These are phyloP conservation scores for Latheticus oryzae DNA, from an alignment of 2,888 invertebrate species.

Conservation along the genomic window DNA sequence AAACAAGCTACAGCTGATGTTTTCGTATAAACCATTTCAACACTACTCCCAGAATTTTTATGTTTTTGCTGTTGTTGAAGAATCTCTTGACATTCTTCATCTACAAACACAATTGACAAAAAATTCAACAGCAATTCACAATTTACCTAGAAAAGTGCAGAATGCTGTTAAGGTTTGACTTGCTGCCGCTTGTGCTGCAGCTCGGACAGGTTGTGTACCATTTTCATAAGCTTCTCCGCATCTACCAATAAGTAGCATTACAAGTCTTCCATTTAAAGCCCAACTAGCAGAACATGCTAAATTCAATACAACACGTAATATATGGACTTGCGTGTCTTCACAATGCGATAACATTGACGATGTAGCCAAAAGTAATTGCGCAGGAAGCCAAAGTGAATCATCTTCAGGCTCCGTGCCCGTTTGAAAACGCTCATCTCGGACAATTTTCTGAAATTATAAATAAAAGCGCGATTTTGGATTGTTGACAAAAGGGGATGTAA, in stretches of 20 bases:
- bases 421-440: conserved; percentile 92
- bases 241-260: conserved; percentile 86
- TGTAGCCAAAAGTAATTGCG: conserved; percentile 88
- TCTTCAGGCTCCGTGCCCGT: conserved; percentile 91
- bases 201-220: conserved; percentile 83
- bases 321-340: conserved; percentile 86
- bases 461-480: not conserved
- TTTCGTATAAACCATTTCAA: conserved; percentile 68
- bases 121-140: conserved; percentile 46
- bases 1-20: conserved; percentile 84
- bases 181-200: conserved; percentile 90
- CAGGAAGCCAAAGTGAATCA: conserved; percentile 92
- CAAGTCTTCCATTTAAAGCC: conserved; percentile 88
- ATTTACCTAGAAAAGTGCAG: conserved; percentile 83
- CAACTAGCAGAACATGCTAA: conserved; percentile 90
- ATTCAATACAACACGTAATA: conserved; percentile 82
- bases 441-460: conserved; percentile 78
- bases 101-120: conserved; percentile 60
- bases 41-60: conserved; percentile 67
- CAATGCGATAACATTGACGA: conserved; percentile 81
- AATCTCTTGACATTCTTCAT: conserved; percentile 82
- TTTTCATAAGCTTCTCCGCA: conserved; percentile 86
- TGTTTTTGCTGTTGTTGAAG: conserved; percentile 68
- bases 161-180: conserved; percentile 90
- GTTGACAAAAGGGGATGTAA: too few species aligned